Evolutionary conservation across 2,113 vertebrate genomes (phyloP).

Genomic region (Pluvianellus socialis): DNA sequence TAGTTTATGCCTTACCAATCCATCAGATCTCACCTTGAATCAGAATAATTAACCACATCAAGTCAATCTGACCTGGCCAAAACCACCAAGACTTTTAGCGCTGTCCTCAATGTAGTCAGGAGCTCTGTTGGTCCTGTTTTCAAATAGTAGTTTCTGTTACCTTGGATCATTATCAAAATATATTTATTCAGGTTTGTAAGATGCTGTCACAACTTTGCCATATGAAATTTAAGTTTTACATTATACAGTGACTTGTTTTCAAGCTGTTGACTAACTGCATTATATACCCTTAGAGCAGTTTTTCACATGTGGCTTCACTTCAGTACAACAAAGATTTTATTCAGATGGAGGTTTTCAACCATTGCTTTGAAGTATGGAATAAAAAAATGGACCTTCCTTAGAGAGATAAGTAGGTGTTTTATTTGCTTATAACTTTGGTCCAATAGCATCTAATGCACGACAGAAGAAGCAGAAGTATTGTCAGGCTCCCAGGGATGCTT

Average conservation of each 20-base stretch:
- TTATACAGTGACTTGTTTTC: not conserved
- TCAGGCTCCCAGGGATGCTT: not conserved
- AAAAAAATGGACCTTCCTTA: not conserved
- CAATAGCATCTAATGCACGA: not conserved
- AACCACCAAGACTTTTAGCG: not conserved
- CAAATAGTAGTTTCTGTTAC: not conserved
- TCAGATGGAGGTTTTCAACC: not conserved
- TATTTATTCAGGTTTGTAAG: not conserved
- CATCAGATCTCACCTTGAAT: not conserved
- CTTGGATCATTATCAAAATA: not conserved
- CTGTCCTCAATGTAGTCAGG: not conserved
- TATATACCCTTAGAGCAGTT: not conserved
- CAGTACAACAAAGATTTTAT: not conserved
- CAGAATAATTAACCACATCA: not conserved
- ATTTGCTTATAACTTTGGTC: not conserved
- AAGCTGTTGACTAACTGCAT: not conserved
- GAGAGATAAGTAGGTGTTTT: not conserved
- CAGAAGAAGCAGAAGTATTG: not conserved
- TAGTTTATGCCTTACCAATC: not conserved
- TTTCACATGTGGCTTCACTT: not conserved
- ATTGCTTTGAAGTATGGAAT: not conserved
- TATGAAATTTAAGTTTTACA: not conserved
- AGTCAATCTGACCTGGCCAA: not conserved
- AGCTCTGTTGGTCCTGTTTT: not conserved
- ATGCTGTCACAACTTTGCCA: not conserved